phyloP scores from a whole-genome alignment of 2,888 invertebrate species.

The Tipula confusa region DNA sequence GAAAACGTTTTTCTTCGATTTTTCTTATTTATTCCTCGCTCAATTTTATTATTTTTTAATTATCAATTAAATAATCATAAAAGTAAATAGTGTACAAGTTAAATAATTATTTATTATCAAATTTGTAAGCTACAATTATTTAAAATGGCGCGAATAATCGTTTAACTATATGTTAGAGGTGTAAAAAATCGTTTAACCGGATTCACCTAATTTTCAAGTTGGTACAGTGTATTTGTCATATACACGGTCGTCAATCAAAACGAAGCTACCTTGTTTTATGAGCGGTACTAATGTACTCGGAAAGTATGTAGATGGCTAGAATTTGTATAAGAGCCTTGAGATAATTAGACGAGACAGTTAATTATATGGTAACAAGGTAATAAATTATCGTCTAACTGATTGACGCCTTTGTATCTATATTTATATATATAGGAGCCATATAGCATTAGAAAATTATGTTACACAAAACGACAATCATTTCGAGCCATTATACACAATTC shows the following conservation, averaged over 20 bases:
- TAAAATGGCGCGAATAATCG: not conserved
- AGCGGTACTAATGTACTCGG: too few species aligned
- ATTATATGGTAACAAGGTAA: not conserved
- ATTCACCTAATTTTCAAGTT: too few species aligned
- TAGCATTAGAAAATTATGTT: not conserved
- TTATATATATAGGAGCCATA: not conserved
- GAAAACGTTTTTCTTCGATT: not conserved
- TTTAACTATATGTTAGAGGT: too few species aligned
- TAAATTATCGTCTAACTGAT: not conserved
- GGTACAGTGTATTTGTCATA: too few species aligned
- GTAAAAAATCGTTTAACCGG: too few species aligned
- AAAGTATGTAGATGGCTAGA: too few species aligned
- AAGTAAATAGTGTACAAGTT: not conserved
- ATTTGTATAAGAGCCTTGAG: not conserved
- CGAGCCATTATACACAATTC: not conserved
- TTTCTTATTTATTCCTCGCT: not conserved
- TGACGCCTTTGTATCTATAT: not conserved
- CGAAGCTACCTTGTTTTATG: too few species aligned
- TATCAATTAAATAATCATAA: slow-evolving; percentile 3
- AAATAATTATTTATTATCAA: not conserved
- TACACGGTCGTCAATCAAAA: too few species aligned
- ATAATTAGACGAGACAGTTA: not conserved
- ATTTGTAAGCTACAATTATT: not conserved
- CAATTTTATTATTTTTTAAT: not conserved
- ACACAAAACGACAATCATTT: not conserved